Percentiles rank a stretch among this genome's conserved stretches.
These are phyloP conservation scores for Spodoptera littoralis DNA, from an alignment of 2,888 invertebrate species.

Conservation along the genomic window DNA sequence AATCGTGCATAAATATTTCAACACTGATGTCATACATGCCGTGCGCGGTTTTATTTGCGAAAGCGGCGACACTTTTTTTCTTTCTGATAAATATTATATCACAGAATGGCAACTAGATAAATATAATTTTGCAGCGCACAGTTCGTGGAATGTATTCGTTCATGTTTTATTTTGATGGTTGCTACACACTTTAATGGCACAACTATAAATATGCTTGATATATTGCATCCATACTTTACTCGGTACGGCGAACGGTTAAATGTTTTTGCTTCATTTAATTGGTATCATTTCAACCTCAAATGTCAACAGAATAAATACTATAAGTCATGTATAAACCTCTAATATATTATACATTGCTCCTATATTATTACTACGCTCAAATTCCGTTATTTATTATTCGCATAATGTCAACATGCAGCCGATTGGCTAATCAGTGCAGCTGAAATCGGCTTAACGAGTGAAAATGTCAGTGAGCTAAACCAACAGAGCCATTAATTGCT, in stretches of 20 bases:
- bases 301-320: no score
- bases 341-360: neutral
- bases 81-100: constrained; percentile 45
- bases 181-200: constrained; percentile 21
- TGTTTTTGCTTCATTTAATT: constrained; percentile 14
- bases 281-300: no score
- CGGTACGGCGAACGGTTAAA: constrained; percentile 1
- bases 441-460: constrained; percentile 49
- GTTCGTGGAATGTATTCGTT: constrained; percentile 23
- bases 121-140: constrained; percentile 33
- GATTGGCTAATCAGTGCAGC: constrained; percentile 51
- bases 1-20: constrained; percentile 68
- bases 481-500: constrained; percentile 20
- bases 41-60: constrained; percentile 55
- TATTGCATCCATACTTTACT: constrained; percentile 26
- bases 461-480: constrained; percentile 39
- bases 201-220: constrained; percentile 25
- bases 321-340: no score
- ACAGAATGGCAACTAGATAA: constrained; percentile 42
- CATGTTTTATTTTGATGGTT: constrained; percentile 40
- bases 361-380: constrained; percentile 20
- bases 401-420: constrained; percentile 42
- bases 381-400: constrained; percentile 48
- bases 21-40: constrained; percentile 68
- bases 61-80: constrained; percentile 40